Percentiles rank a stretch among this genome's conserved stretches.
phyloP scores from a whole-genome alignment of 2,888 invertebrate species.

The Entomobrya proxima region DNA sequence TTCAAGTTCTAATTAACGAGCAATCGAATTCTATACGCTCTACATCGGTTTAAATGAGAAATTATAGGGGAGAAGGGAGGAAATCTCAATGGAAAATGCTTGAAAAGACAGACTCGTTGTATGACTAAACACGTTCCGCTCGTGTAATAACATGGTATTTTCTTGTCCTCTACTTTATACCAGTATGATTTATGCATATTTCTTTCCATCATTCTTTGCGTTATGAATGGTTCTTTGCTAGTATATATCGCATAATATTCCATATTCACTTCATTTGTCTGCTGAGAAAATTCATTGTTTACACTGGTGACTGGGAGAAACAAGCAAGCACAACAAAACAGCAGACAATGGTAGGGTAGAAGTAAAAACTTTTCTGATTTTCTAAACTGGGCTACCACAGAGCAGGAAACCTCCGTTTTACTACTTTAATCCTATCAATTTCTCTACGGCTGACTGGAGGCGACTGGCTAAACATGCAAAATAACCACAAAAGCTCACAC shows the following conservation, averaged over 20 bases:
- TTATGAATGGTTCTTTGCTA: constrained; percentile 4
- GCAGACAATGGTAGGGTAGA: neutral
- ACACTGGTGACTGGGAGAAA: neutral
- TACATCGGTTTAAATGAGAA: neutral
- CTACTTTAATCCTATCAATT: constrained; percentile 1
- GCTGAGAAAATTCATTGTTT: neutral
- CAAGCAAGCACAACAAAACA: neutral
- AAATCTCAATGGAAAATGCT: neutral
- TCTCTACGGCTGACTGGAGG: neutral
- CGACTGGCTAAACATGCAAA: neutral
- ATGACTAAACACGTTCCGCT: neutral
- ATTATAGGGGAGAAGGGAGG: neutral
- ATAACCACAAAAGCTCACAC: neutral
- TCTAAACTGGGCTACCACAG: neutral
- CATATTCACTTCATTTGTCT: neutral
- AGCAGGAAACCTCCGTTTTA: neutral
- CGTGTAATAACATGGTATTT: neutral
- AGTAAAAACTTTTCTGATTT: neutral
- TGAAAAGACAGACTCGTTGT: neutral
- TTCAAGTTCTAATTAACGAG: constrained; percentile 15
- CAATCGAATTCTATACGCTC: constrained; percentile 8
- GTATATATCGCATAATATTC: neutral
- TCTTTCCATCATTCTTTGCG: neutral
- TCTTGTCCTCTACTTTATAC: neutral
- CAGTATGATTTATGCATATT: constrained; percentile 5